phyloP scores from a whole-genome alignment of 2,888 invertebrate species.

The Caenorhabditis sp. region DNA sequence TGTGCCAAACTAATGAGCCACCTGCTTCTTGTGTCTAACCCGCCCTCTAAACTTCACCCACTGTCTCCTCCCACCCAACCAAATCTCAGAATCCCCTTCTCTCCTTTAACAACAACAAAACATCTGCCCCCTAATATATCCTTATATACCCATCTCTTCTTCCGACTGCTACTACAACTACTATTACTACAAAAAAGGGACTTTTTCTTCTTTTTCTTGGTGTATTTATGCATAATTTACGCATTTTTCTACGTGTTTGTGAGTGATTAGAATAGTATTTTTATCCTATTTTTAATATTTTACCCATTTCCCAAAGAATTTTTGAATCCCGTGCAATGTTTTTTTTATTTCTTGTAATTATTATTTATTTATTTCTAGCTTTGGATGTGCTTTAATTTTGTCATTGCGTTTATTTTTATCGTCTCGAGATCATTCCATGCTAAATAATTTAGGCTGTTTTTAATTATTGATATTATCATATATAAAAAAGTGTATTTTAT shows the following conservation, averaged over 20 bases:
- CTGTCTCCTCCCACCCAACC: not conserved
- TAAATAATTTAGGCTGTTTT: too few relatives aligned
- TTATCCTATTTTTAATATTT: slow-evolving; percentile 6
- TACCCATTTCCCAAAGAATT: not conserved
- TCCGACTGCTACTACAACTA: not conserved
- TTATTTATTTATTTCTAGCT: slow-evolving; percentile 6
- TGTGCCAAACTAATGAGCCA: slow-evolving; percentile 9
- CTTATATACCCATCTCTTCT: not conserved
- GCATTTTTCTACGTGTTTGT: not conserved
- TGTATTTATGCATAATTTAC: too few relatives aligned
- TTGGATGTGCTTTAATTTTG: slow-evolving; percentile 39
- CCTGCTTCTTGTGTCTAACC: not conserved
- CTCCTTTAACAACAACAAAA: not conserved
- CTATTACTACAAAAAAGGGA: not conserved
- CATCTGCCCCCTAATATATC: not conserved
- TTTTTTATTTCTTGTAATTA: too few relatives aligned
- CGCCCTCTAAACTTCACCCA: too few relatives aligned
- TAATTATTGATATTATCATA: not conserved
- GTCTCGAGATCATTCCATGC: too few relatives aligned
- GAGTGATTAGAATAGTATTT: slow-evolving; percentile 2
- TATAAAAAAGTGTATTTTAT: not conserved
- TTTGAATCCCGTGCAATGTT: not conserved
- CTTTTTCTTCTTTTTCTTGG: not conserved
- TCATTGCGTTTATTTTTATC: slow-evolving; percentile 6
- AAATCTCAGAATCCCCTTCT: not conserved